phyloP scores from a whole-genome alignment of 30 jellyfish, hydroid and myxozoan species.

The Phacellophora camtschatica region DNA sequence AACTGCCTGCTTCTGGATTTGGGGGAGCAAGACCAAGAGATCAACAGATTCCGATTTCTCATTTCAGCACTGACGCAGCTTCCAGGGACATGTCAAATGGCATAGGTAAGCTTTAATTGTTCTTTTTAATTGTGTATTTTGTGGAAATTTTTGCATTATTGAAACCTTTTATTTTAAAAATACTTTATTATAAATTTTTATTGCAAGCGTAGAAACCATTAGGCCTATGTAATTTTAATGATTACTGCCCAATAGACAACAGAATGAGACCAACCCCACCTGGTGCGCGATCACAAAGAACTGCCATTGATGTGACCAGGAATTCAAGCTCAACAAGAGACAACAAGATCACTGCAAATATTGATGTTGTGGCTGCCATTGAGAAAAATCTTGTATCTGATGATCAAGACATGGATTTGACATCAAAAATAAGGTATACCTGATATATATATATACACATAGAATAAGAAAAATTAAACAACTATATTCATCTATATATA shows the following conservation, averaged over 20 bases:
- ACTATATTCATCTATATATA: no score
- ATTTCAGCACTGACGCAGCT: background rate
- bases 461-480: no score
- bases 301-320: conserved; percentile 73
- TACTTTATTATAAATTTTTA: no score
- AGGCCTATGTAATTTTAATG: no score
- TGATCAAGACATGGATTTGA: conserved; percentile 28
- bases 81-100: conserved; percentile 36
- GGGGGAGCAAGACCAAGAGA: conserved; percentile 67
- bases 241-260: no score
- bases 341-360: conserved; percentile 1
- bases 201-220: no score
- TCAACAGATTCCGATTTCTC: background rate
- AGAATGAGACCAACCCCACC: conserved; percentile 82
- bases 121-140: no score
- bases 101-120: background rate
- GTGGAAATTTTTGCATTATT: no score
- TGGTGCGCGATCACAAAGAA: conserved; percentile 42
- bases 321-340: conserved; percentile 65
- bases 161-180: no score
- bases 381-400: conserved; percentile 50
- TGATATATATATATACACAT: no score
- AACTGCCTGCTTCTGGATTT: background rate
- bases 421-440: conserved; percentile 55
- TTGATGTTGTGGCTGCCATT: conserved; percentile 14